Evolutionary conservation across 2,797 vertebrate species (phyloP).

Genomic region (Macropus fuliginosus): DNA sequence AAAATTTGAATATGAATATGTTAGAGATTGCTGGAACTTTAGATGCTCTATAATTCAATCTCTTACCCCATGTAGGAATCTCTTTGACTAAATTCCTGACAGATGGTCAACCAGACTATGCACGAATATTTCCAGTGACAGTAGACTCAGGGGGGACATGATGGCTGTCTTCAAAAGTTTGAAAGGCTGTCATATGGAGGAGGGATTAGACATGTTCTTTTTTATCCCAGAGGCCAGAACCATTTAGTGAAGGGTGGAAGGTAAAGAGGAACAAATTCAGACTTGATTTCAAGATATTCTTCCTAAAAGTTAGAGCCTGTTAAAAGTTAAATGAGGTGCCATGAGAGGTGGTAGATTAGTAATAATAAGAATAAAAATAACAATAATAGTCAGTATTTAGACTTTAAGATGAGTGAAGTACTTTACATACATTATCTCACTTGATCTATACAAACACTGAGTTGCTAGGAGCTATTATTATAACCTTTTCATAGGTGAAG

Average conservation of each 20-base stretch:
- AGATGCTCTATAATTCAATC: not conserved
- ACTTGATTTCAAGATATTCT: not conserved
- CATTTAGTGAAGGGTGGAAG: not conserved
- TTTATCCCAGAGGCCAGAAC: not conserved
- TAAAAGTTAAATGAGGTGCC: not conserved
- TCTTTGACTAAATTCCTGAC: not conserved
- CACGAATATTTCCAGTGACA: not conserved
- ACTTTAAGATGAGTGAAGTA: not conserved
- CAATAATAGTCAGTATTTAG: not conserved
- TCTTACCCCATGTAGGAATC: not conserved
- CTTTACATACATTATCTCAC: not conserved
- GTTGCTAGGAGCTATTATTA: not conserved
- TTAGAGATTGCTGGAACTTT: not conserved
- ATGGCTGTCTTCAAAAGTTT: not conserved
- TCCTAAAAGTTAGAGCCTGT: not conserved
- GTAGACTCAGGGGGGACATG: not conserved
- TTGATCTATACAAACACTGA: not conserved
- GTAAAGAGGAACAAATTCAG: not conserved
- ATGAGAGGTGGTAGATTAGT: not conserved
- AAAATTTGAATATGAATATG: too few species aligned
- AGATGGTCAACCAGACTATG: not conserved
- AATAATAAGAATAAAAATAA: not conserved
- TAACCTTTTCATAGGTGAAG: not conserved
- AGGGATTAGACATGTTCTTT: not conserved
- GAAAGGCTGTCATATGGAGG: not conserved